A percentile compares a stretch with the other conserved stretches of the same genome.
phyloP scores from a whole-genome alignment of 2,113 vertebrate genomes.

The Mesitornis unicolor region DNA sequence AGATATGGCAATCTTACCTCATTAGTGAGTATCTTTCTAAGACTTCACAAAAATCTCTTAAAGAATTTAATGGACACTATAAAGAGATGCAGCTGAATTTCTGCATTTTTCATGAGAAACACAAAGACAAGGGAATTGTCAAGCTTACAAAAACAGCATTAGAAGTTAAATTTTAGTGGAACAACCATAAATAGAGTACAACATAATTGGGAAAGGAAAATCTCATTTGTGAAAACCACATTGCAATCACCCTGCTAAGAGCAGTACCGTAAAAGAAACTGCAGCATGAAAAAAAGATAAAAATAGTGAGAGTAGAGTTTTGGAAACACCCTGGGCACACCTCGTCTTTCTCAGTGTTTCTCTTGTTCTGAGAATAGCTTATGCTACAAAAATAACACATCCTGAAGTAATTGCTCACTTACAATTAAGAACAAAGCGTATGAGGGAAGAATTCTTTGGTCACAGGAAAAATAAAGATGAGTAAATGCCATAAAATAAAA shows the following conservation, averaged over 20 bases:
- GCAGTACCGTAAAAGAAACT: not conserved
- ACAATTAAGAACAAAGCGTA: slow-evolving; percentile 50
- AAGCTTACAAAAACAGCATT: slow-evolving; percentile 42
- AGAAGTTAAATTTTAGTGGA: slow-evolving; percentile 42
- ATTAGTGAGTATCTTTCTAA: slow-evolving; percentile 22
- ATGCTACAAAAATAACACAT: slow-evolving; percentile 15
- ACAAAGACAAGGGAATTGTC: slow-evolving; percentile 32
- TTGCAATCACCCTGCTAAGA: not conserved
- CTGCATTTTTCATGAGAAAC: slow-evolving; percentile 59
- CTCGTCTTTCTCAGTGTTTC: not conserved
- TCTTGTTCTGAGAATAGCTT: not conserved
- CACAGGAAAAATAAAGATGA: slow-evolving; percentile 54
- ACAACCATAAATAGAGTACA: slow-evolving; percentile 41
- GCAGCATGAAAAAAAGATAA: not conserved
- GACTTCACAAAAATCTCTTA: slow-evolving; percentile 24
- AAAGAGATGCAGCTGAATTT: slow-evolving; percentile 55
- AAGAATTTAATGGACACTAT: slow-evolving; percentile 53
- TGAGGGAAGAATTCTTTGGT: slow-evolving; percentile 10
- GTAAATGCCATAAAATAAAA: slow-evolving; percentile 53
- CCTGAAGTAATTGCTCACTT: slow-evolving; percentile 56
- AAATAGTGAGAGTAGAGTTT: not conserved
- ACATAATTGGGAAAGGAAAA: slow-evolving; percentile 35
- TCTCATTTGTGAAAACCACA: slow-evolving; percentile 8
- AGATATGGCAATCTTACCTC: slow-evolving; percentile 19
- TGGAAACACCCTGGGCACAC: not conserved